Conservation (phyloP, 2,888 invertebrate genomes). For the Stenolophus ochropezus region DNA sequence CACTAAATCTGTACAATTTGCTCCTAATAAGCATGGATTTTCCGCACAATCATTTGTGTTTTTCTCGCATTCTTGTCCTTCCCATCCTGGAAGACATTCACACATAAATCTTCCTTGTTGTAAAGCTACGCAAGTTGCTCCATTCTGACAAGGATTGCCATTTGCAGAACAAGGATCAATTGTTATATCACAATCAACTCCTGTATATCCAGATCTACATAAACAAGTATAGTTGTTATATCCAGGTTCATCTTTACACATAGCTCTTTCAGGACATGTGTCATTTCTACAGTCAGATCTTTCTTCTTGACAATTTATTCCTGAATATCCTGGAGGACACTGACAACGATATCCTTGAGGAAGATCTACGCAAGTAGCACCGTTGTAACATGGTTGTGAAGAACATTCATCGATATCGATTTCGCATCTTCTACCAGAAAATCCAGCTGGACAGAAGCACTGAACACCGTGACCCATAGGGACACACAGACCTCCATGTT, state of each 20-base stretch:
- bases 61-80: conserved; percentile 95
- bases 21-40: conserved; percentile 91
- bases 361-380: conserved; percentile 92
- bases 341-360: conserved; percentile 95
- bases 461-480: conserved; percentile 90
- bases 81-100: conserved; percentile 97
- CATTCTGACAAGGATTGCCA: conserved; percentile 93
- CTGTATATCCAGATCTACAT: conserved; percentile 96
- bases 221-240: conserved; percentile 93
- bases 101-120: conserved; percentile 96
- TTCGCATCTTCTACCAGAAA: conserved; percentile 94
- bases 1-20: conserved; percentile 94
- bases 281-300: conserved; percentile 90
- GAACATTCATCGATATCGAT: conserved; percentile 96
- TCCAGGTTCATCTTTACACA: conserved; percentile 97
- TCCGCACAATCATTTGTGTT: conserved; percentile 96
- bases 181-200: conserved; percentile 93
- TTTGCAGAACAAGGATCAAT: conserved; percentile 93
- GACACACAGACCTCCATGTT: conserved; percentile 93
- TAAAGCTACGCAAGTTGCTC: conserved; percentile 90
- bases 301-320: conserved; percentile 97
- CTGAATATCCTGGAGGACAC: conserved; percentile 90
- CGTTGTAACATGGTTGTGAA: conserved; percentile 95
- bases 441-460: conserved; percentile 96
- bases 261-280: conserved; percentile 95